phyloP scores from a whole-genome alignment of 2,888 invertebrate species.

The Brachypalpus laphriformis region DNA sequence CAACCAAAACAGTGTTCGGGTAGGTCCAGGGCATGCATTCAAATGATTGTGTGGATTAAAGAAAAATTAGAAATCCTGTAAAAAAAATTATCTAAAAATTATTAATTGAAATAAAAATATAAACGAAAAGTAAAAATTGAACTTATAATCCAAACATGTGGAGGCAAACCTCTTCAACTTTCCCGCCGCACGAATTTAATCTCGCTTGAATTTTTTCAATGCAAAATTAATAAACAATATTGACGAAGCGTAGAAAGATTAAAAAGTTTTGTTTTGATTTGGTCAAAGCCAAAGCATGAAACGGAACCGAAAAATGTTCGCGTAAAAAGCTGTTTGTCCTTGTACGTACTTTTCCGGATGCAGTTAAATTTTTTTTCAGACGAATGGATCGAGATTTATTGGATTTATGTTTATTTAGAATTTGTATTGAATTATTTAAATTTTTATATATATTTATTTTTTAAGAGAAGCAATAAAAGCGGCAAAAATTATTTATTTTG shows the following conservation, averaged over 20 bases:
- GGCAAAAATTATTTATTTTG: conserved; percentile 77
- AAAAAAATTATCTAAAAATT: background rate
- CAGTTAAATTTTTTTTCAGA: conserved; percentile 27
- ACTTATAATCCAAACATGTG: conserved; percentile 48
- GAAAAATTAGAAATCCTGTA: background rate
- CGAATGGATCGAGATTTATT: conserved; percentile 31
- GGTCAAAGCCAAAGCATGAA: conserved; percentile 23
- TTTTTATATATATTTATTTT: conserved; percentile 38
- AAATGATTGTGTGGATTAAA: background rate
- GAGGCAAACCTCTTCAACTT: conserved; percentile 1
- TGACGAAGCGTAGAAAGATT: background rate
- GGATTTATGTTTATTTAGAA: conserved; percentile 22
- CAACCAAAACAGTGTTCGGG: conserved; percentile 2
- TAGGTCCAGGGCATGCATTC: conserved; percentile 34
- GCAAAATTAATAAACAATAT: conserved; percentile 7
- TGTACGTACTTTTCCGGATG: conserved; percentile 36
- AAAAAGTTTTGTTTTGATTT: conserved; percentile 33
- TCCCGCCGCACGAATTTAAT: conserved; percentile 1
- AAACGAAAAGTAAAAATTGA: conserved; percentile 7
- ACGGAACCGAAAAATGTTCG: conserved; percentile 47
- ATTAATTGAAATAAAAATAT: background rate
- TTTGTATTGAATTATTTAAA: conserved; percentile 40
- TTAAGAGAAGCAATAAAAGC: conserved; percentile 77
- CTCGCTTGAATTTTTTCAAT: background rate
- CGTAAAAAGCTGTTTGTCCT: conserved; percentile 53